Evolutionary conservation across 2,888 invertebrate species (phyloP).

Genomic region (Drosophila diplacantha): DNA sequence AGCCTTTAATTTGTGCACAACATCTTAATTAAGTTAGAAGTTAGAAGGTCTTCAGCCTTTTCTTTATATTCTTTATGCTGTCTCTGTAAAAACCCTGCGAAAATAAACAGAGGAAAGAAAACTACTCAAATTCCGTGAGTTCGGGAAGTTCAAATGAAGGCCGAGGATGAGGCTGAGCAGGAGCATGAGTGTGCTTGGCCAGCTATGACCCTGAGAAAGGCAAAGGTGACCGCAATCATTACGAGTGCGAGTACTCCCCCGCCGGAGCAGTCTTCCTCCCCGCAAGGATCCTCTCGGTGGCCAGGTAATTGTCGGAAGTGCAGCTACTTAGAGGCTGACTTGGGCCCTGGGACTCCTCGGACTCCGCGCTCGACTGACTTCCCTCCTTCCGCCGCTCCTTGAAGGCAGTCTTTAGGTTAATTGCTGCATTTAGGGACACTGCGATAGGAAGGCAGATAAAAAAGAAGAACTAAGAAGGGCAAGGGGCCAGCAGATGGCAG

Average conservation of each 20-base stretch:
- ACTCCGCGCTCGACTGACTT: constrained; percentile 55
- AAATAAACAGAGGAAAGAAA: background rate
- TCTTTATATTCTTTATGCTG: background rate
- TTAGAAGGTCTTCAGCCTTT: too few relatives aligned
- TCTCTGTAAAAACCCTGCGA: too few relatives aligned
- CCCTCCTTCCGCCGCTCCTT: constrained; percentile 3
- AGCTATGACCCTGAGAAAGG: constrained; percentile 66
- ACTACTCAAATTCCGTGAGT: background rate
- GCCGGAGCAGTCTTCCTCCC: constrained; percentile 19
- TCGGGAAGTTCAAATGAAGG: background rate
- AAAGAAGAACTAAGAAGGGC: background rate
- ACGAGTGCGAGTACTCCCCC: constrained; percentile 45
- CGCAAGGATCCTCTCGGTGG: constrained; percentile 1
- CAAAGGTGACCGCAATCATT: constrained; percentile 64
- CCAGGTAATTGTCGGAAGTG: constrained; percentile 58
- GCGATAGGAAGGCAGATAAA: constrained; percentile 49
- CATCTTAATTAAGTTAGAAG: background rate
- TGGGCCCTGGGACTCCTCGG: constrained; percentile 25
- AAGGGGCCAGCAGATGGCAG: constrained; percentile 15
- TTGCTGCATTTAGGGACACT: constrained; percentile 60
- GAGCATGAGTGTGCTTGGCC: constrained; percentile 38
- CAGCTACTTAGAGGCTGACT: constrained; percentile 55
- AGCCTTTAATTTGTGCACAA: background rate
- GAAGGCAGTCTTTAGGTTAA: constrained; percentile 52
- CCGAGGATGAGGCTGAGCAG: background rate